Evolutionary conservation across 2,113 vertebrate species (phyloP).

Genomic region (Pao palembangensis): DNA sequence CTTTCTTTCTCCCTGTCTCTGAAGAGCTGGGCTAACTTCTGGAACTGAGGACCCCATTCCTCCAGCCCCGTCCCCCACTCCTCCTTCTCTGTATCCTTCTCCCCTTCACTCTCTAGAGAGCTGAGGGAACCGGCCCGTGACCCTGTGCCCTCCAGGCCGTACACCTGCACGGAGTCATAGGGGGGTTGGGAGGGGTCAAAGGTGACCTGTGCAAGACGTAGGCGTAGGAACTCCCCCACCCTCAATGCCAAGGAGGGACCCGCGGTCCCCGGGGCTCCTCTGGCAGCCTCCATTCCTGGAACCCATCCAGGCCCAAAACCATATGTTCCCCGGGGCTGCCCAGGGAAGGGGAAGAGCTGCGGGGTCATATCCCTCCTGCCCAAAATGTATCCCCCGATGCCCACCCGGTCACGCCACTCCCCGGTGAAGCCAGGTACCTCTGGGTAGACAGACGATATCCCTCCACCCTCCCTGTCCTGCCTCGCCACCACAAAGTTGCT

Average conservation of each 20-base stretch:
- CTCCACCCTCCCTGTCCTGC: slow-evolving; percentile 66
- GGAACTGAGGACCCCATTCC: slow-evolving; percentile 86
- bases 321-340: slow-evolving; percentile 65
- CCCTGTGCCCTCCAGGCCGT: slow-evolving; percentile 85
- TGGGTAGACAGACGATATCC: slow-evolving; percentile 68
- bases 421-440: slow-evolving; percentile 68
- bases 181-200: slow-evolving; percentile 85
- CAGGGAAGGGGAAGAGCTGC: slow-evolving; percentile 72
- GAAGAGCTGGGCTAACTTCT: slow-evolving; percentile 84
- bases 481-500: slow-evolving; percentile 73
- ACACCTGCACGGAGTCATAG: slow-evolving; percentile 89
- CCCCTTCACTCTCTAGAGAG: slow-evolving; percentile 81
- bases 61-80: slow-evolving; percentile 75
- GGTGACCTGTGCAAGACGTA: slow-evolving; percentile 84
- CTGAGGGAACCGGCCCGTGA: slow-evolving; percentile 86
- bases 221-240: slow-evolving; percentile 81
- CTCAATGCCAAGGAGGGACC: slow-evolving; percentile 74
- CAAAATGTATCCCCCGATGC: slow-evolving; percentile 69
- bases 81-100: slow-evolving; percentile 71
- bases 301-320: slow-evolving; percentile 70
- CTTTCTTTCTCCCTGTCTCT: slow-evolving; percentile 72
- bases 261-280: slow-evolving; percentile 48
- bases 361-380: slow-evolving; percentile 77
- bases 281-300: slow-evolving; percentile 57
- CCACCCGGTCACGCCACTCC: slow-evolving; percentile 74